A percentile compares a stretch with the other conserved stretches of the same genome.
These are phyloP conservation scores for Pardalotus punctatus DNA, from an alignment of 2,113 vertebrate genomes.

Conservation along the genomic window DNA sequence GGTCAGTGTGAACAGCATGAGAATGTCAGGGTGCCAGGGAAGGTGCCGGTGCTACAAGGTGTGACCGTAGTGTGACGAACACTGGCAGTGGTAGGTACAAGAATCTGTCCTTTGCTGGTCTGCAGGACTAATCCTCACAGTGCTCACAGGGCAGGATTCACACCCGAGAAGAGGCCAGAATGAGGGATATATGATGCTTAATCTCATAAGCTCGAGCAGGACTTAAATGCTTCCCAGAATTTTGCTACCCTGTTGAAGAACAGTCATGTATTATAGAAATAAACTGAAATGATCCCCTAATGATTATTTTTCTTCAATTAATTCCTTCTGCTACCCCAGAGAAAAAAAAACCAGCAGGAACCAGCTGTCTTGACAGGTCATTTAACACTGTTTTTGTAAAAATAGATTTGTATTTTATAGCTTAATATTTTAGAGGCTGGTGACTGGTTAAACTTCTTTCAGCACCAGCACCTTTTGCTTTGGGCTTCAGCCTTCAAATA, in stretches of 20 bases:
- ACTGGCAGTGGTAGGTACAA: rapidly evolving
- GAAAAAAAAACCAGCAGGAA: neutral
- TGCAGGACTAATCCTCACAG: neutral
- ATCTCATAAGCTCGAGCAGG: neutral
- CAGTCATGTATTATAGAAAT: neutral
- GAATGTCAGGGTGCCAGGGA: neutral
- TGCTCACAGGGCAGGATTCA: neutral
- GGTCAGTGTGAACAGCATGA: rapidly evolving
- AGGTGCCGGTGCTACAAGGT: neutral
- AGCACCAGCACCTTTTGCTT: constrained; percentile 31
- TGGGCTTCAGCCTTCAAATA: constrained; percentile 39
- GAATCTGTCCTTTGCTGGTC: neutral
- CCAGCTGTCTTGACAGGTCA: neutral
- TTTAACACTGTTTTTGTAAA: constrained; percentile 40
- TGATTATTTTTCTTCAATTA: neutral
- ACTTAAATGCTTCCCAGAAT: neutral
- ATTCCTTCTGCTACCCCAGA: neutral
- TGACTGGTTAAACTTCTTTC: constrained; percentile 37
- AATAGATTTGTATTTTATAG: constrained; percentile 28
- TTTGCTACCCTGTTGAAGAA: neutral
- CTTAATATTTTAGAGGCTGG: constrained; percentile 46
- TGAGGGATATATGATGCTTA: neutral
- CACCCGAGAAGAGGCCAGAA: neutral
- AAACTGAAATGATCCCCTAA: neutral
- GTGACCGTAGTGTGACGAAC: neutral